Evolutionary conservation across 1,140 invertebrate species (phyloP).

Genomic region (Zaprionus taronus): DNA sequence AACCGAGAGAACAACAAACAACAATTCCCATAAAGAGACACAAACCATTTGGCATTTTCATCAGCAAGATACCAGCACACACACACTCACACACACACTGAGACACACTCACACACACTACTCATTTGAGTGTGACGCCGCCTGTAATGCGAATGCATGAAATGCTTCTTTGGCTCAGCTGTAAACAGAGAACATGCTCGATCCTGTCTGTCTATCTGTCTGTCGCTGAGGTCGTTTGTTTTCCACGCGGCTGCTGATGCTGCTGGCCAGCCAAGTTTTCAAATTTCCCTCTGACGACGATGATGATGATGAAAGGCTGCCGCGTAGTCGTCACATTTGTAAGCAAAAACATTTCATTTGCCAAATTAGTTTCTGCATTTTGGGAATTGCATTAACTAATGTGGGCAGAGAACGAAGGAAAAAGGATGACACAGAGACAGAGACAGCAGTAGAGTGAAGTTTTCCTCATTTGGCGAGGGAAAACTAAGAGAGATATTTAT

Average conservation of each 20-base stretch:
- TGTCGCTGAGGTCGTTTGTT: constrained; percentile 40
- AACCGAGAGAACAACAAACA: constrained; percentile 68
- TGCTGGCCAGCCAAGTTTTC: constrained; percentile 50
- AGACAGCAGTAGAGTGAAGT: neutral
- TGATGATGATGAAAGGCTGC: constrained; percentile 73
- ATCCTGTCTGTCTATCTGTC: constrained; percentile 1
- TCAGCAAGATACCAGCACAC: constrained; percentile 58
- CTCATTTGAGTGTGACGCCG: constrained; percentile 67
- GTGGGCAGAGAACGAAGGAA: neutral
- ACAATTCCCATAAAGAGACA: constrained; percentile 81
- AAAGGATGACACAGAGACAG: neutral
- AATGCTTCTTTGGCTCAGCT: constrained; percentile 47
- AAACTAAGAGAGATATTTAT: neutral
- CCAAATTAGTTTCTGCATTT: constrained; percentile 79
- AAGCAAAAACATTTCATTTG: constrained; percentile 80
- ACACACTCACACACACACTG: constrained; percentile 37
- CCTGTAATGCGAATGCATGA: constrained; percentile 71
- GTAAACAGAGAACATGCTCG: constrained; percentile 58
- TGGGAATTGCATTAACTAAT: constrained; percentile 73
- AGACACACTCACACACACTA: constrained; percentile 30
- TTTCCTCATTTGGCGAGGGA: neutral
- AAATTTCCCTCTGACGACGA: constrained; percentile 15
- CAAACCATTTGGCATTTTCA: constrained; percentile 80
- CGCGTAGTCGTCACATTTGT: constrained; percentile 62
- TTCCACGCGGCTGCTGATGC: constrained; percentile 21